Conservation (phyloP, 2,113 vertebrate species). For the Eublepharis macularius region DNA sequence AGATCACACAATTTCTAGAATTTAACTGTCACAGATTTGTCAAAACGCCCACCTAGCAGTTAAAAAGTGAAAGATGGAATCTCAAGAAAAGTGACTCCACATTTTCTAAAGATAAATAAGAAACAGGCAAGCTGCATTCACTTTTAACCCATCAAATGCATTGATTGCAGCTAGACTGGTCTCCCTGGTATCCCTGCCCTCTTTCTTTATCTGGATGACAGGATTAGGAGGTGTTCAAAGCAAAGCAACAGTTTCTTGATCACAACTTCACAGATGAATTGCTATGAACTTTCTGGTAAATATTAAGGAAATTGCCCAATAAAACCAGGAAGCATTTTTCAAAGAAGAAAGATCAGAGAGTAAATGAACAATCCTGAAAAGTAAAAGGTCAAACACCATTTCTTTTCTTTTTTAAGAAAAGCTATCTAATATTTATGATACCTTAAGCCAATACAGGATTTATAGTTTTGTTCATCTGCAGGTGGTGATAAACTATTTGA, state of each 20-base stretch:
- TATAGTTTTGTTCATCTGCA: background rate
- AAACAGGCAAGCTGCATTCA: background rate
- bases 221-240: background rate
- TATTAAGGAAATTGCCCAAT: background rate
- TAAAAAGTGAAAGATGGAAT: constrained; percentile 29
- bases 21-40: constrained; percentile 26
- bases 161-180: constrained; percentile 7
- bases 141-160: constrained; percentile 23
- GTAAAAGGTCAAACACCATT: constrained; percentile 9
- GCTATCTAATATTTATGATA: background rate
- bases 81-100: constrained; percentile 33
- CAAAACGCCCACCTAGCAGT: constrained; percentile 30
- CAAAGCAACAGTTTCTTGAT: background rate
- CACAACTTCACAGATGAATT: fast-evolving
- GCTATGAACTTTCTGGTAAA: background rate
- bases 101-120: constrained; percentile 29
- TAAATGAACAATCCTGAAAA: background rate
- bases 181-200: background rate
- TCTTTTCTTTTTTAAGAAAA: background rate
- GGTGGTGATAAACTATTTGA: background rate
- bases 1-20: constrained; percentile 16
- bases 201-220: constrained; percentile 12
- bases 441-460: background rate
- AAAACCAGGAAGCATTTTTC: background rate
- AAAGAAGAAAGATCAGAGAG: constrained; percentile 15